Conservation (phyloP, 1,140 invertebrate species). For the Micrasema longulum region DNA sequence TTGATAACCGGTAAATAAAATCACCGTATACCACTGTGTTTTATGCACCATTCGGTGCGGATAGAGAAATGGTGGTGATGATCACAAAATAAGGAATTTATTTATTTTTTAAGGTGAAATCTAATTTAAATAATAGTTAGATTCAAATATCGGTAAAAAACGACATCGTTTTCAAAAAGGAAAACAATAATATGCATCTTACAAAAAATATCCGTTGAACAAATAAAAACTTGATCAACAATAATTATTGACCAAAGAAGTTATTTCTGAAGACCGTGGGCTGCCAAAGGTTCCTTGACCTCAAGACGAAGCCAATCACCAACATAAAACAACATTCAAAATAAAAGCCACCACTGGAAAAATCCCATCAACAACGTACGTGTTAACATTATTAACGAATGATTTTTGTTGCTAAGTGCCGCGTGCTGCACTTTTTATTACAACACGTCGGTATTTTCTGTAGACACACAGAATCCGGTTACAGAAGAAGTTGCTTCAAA, state of each 20-base stretch:
- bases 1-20: too few relatives aligned
- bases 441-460: background rate
- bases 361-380: background rate
- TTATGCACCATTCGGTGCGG: too few relatives aligned
- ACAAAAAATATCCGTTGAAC: conserved; percentile 17
- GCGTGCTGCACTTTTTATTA: background rate
- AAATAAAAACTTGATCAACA: conserved; percentile 24
- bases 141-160: too few relatives aligned
- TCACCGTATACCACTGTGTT: too few relatives aligned
- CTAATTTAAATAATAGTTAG: too few relatives aligned
- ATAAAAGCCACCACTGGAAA: background rate
- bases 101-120: too few relatives aligned
- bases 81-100: too few relatives aligned
- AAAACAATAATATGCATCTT: too few relatives aligned
- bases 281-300: conserved; percentile 32
- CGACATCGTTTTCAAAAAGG: too few relatives aligned
- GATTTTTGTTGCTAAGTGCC: background rate
- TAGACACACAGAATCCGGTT: conserved; percentile 40
- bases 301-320: background rate
- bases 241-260: conserved; percentile 26
- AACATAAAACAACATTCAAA: background rate
- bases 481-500: conserved; percentile 31
- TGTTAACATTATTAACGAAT: background rate
- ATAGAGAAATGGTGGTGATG: too few relatives aligned
- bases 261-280: conserved; percentile 34